These are phyloP conservation scores for Trisateles emortualis DNA, from an alignment of 2,888 invertebrate species.

Conservation along the genomic window DNA sequence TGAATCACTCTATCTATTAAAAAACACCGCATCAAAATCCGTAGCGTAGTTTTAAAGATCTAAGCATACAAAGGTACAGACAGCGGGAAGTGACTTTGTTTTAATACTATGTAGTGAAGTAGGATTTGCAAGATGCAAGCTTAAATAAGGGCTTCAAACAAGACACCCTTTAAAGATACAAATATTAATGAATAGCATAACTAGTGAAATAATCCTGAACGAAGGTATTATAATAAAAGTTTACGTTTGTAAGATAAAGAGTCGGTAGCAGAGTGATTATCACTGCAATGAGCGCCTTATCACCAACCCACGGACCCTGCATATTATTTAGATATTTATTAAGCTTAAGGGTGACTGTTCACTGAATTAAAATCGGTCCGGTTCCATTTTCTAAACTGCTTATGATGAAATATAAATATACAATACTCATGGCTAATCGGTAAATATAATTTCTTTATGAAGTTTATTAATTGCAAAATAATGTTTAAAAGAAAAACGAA, in stretches of 20 bases:
- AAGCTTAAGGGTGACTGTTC: slow-evolving; percentile 17
- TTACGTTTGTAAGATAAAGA: slow-evolving; percentile 52
- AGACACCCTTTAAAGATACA: slow-evolving; percentile 9
- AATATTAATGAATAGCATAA: slow-evolving; percentile 15
- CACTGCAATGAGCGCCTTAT: slow-evolving; percentile 55
- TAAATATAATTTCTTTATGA: too few relatives aligned
- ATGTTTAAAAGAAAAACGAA: too few relatives aligned
- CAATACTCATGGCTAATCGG: too few relatives aligned
- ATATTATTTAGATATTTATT: slow-evolving; percentile 49
- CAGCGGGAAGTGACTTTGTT: too few relatives aligned
- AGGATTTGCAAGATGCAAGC: background rate
- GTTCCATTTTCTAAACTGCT: background rate
- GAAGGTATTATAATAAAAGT: slow-evolving; percentile 41
- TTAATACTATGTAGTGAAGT: too few relatives aligned
- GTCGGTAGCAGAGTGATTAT: slow-evolving; percentile 46
- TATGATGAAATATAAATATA: too few relatives aligned
- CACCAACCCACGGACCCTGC: slow-evolving; percentile 41
- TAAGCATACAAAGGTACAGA: too few relatives aligned
- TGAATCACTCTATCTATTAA: too few relatives aligned
- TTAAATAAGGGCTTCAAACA: slow-evolving; percentile 1
- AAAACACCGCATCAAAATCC: too few relatives aligned
- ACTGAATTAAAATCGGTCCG: background rate
- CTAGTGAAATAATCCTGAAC: slow-evolving; percentile 35
- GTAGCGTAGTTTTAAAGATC: too few relatives aligned
- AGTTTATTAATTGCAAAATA: too few relatives aligned